These are phyloP conservation scores for Megamerina dolium DNA, from an alignment of 2,888 invertebrate species.

Conservation along the genomic window DNA sequence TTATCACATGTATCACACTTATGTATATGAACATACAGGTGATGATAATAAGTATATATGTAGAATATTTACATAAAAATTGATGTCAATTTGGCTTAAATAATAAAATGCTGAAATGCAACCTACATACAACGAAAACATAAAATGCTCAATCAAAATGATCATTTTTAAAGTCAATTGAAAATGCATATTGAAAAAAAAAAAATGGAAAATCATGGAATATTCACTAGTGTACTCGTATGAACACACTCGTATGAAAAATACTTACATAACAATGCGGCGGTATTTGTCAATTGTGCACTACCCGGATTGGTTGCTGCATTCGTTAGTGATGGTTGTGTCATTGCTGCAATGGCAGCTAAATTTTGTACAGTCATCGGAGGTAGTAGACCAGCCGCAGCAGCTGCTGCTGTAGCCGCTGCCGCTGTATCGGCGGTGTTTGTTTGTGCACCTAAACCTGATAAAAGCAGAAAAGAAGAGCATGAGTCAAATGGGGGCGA, in stretches of 20 bases:
- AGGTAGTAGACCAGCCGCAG: conserved; percentile 55
- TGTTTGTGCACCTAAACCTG: conserved; percentile 44
- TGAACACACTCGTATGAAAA: too few species aligned
- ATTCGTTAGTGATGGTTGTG: conserved; percentile 50
- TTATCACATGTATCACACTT: too few species aligned
- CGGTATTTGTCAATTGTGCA: conserved; percentile 47
- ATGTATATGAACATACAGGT: too few species aligned
- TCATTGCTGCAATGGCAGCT: conserved; percentile 70
- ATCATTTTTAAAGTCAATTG: too few species aligned
- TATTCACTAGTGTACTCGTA: too few species aligned
- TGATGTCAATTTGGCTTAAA: too few species aligned
- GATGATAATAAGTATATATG: too few species aligned
- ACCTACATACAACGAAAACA: too few species aligned
- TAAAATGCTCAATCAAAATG: too few species aligned
- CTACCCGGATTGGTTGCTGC: conserved; percentile 42
- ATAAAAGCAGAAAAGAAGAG: conserved; percentile 1
- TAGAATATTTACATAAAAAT: too few species aligned
- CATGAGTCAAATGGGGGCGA: conserved; percentile 3
- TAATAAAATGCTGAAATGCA: too few species aligned
- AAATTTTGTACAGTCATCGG: conserved; percentile 88
- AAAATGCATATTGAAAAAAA: too few species aligned
- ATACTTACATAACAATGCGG: conserved; percentile 49
- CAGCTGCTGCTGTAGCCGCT: conserved; percentile 41
- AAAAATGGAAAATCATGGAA: background rate
- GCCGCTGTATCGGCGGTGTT: conserved; percentile 36